These are phyloP conservation scores for Pachyseris speciosa DNA, from an alignment of 64 coral and sea anemone genomes.

Conservation along the genomic window DNA sequence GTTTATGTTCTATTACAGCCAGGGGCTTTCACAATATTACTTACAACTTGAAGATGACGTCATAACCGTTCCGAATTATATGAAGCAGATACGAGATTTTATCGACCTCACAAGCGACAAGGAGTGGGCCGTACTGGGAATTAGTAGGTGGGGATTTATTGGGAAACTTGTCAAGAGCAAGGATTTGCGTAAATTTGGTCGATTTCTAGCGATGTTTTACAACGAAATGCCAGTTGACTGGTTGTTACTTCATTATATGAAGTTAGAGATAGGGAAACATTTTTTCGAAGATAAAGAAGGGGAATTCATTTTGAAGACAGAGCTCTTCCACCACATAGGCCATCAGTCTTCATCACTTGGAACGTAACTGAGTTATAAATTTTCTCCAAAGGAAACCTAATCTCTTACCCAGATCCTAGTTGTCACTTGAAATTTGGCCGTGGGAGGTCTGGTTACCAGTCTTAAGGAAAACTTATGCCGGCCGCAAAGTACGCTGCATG, in stretches of 20 bases:
- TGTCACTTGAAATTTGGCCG: no score
- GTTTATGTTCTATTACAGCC: constrained; percentile 74
- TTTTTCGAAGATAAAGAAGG: background rate
- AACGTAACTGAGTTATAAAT: constrained; percentile 32
- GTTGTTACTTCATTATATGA: background rate
- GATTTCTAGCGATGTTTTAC: constrained; percentile 70
- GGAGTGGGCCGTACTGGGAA: constrained; percentile 44
- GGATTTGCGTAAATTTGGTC: constrained; percentile 47
- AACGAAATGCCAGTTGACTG: constrained; percentile 84
- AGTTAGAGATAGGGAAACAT: background rate
- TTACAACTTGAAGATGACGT: constrained; percentile 95
- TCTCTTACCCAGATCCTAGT: no score
- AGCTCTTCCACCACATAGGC: constrained; percentile 56
- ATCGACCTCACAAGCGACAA: constrained; percentile 17
- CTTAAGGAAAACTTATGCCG: no score
- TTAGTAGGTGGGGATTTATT: constrained; percentile 77
- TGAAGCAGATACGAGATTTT: constrained; percentile 56
- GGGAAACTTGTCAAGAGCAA: constrained; percentile 72
- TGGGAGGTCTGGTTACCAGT: no score
- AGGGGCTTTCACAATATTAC: constrained; percentile 71
- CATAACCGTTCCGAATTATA: constrained; percentile 1
- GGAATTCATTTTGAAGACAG: background rate
- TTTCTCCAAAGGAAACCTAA: no score
- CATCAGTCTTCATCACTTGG: constrained; percentile 73
- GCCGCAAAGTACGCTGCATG: no score